Conservation (phyloP, 2,797 vertebrate species). For the Bovichtus diacanthus region DNA sequence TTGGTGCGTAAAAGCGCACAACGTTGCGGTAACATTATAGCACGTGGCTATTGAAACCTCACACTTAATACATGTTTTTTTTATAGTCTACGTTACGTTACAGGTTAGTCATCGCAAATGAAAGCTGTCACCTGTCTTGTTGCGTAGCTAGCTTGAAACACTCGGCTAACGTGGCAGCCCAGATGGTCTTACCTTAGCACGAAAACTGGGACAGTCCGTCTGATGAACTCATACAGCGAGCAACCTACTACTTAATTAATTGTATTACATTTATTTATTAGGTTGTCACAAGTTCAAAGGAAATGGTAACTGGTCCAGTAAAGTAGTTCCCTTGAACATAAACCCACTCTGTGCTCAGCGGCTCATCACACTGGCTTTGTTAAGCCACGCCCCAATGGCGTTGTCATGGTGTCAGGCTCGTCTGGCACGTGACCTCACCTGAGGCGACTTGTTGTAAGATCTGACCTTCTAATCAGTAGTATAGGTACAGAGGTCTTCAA, state of each 20-base stretch:
- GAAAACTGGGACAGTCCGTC: conserved; percentile 19
- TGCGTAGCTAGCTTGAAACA: conserved; percentile 45
- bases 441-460: not conserved
- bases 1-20: too few species aligned
- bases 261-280: not conserved
- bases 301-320: not conserved
- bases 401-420: conserved; percentile 13
- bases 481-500: too few species aligned
- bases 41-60: not conserved
- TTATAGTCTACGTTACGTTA: not conserved
- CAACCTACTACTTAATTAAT: not conserved
- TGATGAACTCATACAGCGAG: not conserved
- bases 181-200: conserved; percentile 56
- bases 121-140: conserved; percentile 38
- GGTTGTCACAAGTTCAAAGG: not conserved
- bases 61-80: too few species aligned
- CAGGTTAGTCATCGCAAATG: not conserved
- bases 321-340: not conserved
- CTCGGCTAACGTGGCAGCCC: conserved; percentile 27
- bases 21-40: accelerated
- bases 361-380: not conserved
- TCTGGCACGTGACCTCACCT: conserved; percentile 50
- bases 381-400: conserved; percentile 53
- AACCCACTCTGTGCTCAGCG: not conserved
- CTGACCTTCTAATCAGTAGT: too few species aligned